Conservation (phyloP, 92 coral and sea anemone species). For the Chrysogorgia sp. region DNA sequence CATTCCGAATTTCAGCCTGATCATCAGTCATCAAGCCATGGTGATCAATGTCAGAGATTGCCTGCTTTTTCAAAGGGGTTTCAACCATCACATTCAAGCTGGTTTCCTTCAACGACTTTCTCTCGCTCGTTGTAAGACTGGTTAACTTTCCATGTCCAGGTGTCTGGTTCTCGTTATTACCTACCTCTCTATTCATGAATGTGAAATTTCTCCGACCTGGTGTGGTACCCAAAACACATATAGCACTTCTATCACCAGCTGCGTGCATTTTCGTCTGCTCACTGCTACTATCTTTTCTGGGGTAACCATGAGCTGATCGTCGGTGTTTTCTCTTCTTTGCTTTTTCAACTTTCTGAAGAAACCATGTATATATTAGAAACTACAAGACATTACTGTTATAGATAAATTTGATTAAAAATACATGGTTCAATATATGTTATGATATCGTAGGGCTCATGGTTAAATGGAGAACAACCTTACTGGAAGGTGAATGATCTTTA, state of each 20-base stretch:
- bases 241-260: not conserved
- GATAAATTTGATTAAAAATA: too few species aligned
- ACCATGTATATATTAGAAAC: not conserved
- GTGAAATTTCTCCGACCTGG: not conserved
- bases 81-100: not conserved
- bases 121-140: too few species aligned
- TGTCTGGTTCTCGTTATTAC: not conserved
- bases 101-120: not conserved
- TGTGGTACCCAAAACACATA: not conserved
- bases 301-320: constrained; percentile 38
- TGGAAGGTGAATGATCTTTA: too few species aligned
- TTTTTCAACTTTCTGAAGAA: constrained; percentile 37
- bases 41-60: not conserved
- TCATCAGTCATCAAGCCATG: not conserved
- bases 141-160: too few species aligned
- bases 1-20: not conserved
- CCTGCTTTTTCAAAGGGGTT: not conserved
- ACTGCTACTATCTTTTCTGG: not conserved
- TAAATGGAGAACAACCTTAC: too few species aligned
- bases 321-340: constrained; percentile 38
- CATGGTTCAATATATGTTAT: too few species aligned
- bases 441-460: too few species aligned
- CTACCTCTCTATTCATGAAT: not conserved
- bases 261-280: not conserved
- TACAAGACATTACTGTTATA: not conserved